A percentile compares a stretch with the other conserved stretches of the same genome.
phyloP scores from a whole-genome alignment of 2,113 vertebrate genomes.

The Urocitellus parryii region DNA sequence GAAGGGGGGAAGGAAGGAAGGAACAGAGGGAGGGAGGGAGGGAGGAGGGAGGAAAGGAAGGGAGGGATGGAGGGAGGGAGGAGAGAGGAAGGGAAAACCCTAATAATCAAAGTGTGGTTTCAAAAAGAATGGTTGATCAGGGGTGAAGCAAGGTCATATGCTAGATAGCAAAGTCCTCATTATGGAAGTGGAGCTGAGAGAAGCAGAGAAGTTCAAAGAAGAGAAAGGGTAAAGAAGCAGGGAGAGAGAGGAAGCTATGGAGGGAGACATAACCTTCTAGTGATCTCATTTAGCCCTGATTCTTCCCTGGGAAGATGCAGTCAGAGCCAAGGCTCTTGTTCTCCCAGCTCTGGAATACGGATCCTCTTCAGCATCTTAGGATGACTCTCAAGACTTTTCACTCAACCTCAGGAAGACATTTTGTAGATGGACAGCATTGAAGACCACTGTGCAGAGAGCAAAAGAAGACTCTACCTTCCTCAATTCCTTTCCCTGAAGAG shows the following conservation, averaged over 20 bases:
- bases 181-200: not conserved
- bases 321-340: not conserved
- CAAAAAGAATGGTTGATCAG: not conserved
- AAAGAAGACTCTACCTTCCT: not conserved
- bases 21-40: fast-evolving
- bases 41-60: fast-evolving
- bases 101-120: not conserved
- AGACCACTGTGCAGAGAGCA: not conserved
- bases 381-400: not conserved
- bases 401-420: not conserved
- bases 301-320: not conserved
- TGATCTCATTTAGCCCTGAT: not conserved
- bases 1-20: fast-evolving
- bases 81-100: too few relatives aligned
- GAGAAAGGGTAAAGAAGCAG: not conserved
- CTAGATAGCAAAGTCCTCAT: not conserved
- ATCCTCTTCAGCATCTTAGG: not conserved
- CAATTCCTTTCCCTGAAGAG: not conserved
- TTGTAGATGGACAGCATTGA: not conserved
- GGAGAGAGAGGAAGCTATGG: not conserved
- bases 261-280: not conserved
- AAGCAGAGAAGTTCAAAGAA: not conserved
- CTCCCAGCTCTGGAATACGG: not conserved
- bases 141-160: not conserved
- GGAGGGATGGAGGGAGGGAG: fast-evolving